These are phyloP conservation scores for Philonicus albiceps DNA, from an alignment of 2,888 invertebrate species.

Conservation along the genomic window DNA sequence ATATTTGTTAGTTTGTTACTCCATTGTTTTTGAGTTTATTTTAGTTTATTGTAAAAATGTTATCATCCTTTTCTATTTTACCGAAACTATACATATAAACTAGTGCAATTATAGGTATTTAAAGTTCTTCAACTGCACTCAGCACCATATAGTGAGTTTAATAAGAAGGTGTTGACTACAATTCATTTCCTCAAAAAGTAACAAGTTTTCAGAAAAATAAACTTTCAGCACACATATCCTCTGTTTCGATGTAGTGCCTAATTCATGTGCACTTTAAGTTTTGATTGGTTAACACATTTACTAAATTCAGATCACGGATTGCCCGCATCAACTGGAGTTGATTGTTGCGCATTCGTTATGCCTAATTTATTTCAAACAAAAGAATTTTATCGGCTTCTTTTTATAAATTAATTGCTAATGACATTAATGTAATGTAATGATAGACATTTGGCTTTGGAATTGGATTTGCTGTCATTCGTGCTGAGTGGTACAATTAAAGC, in stretches of 20 bases:
- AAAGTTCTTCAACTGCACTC: background rate
- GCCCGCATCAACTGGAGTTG: background rate
- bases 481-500: background rate
- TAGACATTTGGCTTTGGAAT: slow-evolving; percentile 5
- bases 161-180: background rate
- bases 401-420: background rate
- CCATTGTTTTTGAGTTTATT: too few species aligned
- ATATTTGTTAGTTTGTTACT: too few species aligned
- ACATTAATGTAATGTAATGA: background rate
- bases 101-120: background rate
- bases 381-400: background rate
- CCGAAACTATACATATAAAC: too few species aligned
- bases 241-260: background rate
- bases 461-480: background rate
- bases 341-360: background rate
- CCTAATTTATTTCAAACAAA: slow-evolving; percentile 9
- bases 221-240: background rate
- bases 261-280: background rate
- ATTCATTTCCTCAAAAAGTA: background rate
- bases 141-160: background rate
- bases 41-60: too few species aligned
- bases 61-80: too few species aligned
- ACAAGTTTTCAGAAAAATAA: background rate
- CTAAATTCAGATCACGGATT: background rate
- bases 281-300: background rate